Evolutionary conservation across 1,140 invertebrate species (phyloP).

Genomic region (Microvelia longipes): DNA sequence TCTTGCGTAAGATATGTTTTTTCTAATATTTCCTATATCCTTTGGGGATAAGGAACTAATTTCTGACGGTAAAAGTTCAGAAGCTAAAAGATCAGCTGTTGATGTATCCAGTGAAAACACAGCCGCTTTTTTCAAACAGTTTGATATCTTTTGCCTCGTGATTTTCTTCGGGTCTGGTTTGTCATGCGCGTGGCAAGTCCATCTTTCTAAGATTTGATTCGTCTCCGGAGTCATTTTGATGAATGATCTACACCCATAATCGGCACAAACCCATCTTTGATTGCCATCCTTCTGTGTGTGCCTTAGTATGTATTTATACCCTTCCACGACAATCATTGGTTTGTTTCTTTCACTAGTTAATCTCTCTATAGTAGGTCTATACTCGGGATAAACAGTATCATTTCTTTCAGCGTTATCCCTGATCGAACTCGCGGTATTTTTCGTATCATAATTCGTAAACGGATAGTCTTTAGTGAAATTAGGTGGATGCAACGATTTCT

Average conservation of each 20-base stretch:
- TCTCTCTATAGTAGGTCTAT: neutral
- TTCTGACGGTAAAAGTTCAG: neutral
- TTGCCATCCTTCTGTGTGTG: neutral
- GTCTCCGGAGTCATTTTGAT: neutral
- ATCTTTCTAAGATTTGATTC: neutral
- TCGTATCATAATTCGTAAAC: too few relatives aligned
- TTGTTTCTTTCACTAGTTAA: neutral
- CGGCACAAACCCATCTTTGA: neutral
- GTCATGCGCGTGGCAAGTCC: neutral
- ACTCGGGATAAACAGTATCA: neutral
- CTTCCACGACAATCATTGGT: neutral
- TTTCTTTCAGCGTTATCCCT: neutral
- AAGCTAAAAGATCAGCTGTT: neutral
- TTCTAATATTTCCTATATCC: neutral
- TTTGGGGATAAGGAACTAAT: neutral
- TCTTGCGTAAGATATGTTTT: neutral
- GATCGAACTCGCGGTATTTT: too few relatives aligned
- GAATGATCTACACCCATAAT: neutral
- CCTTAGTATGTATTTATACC: neutral
- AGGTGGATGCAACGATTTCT: neutral
- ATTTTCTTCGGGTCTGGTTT: neutral
- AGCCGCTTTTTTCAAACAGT: neutral
- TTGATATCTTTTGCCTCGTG: neutral
- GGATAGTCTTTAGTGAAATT: too few relatives aligned
- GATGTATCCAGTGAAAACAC: neutral